phyloP scores from a whole-genome alignment of 1,140 invertebrate genomes.

The Pteromalus puparum region DNA sequence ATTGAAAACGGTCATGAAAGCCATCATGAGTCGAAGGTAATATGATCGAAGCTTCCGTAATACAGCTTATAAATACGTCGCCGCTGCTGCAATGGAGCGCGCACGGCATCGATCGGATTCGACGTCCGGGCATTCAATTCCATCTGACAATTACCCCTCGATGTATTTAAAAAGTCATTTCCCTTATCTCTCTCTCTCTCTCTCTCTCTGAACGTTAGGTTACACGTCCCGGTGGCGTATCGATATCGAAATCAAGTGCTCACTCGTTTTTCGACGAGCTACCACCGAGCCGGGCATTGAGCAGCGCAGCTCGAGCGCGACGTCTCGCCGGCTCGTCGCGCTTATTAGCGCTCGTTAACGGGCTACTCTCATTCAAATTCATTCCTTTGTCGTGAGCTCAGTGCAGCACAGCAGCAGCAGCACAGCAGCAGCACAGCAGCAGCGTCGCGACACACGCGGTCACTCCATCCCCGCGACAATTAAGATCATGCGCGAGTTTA shows the following conservation, averaged over 20 bases:
- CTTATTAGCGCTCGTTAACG: constrained; percentile 49
- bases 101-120: background rate
- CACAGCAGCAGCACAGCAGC: background rate
- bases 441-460: background rate
- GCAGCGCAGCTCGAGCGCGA: background rate
- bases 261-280: background rate
- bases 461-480: constrained; percentile 42
- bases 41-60: background rate
- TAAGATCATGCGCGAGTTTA: constrained; percentile 52
- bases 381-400: constrained; percentile 43
- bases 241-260: background rate
- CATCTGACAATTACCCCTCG: background rate
- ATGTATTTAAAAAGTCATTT: background rate
- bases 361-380: constrained; percentile 36
- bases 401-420: background rate
- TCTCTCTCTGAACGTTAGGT: background rate
- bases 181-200: background rate
- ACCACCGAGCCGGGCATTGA: background rate
- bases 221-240: background rate
- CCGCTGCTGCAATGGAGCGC: background rate
- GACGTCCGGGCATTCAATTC: background rate
- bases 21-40: background rate
- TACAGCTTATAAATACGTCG: background rate
- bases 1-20: background rate
- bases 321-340: background rate